Evolutionary conservation across 2,797 vertebrate genomes (phyloP), one percentile per base, ranked within the genome.

Genomic region (Enteromius viviparus): DNA sequence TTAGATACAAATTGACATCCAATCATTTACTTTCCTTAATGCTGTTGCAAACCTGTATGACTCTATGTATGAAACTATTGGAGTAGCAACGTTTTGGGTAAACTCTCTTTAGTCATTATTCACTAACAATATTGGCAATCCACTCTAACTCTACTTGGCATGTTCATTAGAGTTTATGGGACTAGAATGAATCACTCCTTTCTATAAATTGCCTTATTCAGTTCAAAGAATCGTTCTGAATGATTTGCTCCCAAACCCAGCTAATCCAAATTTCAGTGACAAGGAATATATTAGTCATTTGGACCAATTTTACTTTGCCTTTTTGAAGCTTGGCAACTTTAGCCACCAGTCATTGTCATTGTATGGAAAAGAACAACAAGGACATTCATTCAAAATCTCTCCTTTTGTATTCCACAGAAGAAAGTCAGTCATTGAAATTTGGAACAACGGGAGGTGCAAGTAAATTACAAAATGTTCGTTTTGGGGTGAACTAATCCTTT

Each of bases 391-490:
- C 14, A 60, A 29, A 76, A 78, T 37, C 7, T 78, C 45, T 65
- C 26, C 6, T 78, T 66, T 76, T 37, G 9, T 51, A 19, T 76
- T 76, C 53, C 9, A 60, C 53, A 19, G n/a, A 76, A 60, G 29
- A 58, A 76, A 75, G 53, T 23, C 23, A 76, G n/a, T 60, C 53
- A 76, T 60, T 17, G 34, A 49, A 45, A 1, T 34, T 65, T 78
- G 40, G 40, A 65, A n/a, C 60, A 49, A 32, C 60, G 47, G 32
- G 76, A 32, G 42, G 76, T 78, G 17, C 6, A 2, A 66, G 29
- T 51, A 78, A 51, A 66, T 76, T 37, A 45, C 53, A 29, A 60
- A 60, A 42, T 51, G 19, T 66, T 78, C 42, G 15, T 77, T 64
- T 78, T 62, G 11, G 42, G 42, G 60, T 49, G 26, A 65, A 65